Percentiles rank a stretch among this genome's conserved stretches.
Evolutionary conservation across 2,113 vertebrate genomes (phyloP).

Genomic region (Aldabrachelys gigantea): DNA sequence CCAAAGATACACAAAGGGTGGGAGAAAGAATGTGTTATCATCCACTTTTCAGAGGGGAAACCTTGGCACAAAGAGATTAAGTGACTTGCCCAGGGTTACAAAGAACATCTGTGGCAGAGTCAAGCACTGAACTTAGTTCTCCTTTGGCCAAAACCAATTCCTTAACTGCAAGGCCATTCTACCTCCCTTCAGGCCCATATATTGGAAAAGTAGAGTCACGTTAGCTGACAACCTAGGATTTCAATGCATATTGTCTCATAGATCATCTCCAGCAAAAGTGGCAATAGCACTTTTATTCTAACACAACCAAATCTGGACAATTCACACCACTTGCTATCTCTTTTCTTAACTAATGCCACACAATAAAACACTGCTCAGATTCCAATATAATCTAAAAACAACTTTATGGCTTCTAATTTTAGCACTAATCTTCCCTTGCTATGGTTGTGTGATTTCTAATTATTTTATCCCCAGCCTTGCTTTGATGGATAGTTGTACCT

Average conservation of each 20-base stretch:
- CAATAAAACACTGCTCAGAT: slow-evolving; percentile 47
- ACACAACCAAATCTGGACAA: background rate
- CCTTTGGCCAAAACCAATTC: background rate
- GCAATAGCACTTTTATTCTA: background rate
- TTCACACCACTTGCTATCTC: background rate
- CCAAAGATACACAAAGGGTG: background rate
- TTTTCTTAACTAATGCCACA: background rate
- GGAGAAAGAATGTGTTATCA: background rate
- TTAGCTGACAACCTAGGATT: background rate
- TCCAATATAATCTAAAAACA: slow-evolving; percentile 57
- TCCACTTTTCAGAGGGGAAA: background rate
- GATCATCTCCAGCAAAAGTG: background rate
- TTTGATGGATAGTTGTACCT: slow-evolving; percentile 77
- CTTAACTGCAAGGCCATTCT: background rate
- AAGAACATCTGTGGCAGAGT: background rate
- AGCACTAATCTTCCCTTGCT: slow-evolving; percentile 75
- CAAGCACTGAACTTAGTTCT: background rate
- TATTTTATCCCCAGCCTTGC: slow-evolving; percentile 80
- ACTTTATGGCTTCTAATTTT: slow-evolving; percentile 77
- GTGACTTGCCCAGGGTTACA: background rate
- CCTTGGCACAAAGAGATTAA: background rate
- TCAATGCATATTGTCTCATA: background rate
- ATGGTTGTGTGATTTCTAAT: slow-evolving; percentile 83
- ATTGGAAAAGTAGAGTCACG: background rate
- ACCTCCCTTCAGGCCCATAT: background rate